Evolutionary conservation across 23 tunicate species (phyloP).

Genomic region (Phallusia fumigata): DNA sequence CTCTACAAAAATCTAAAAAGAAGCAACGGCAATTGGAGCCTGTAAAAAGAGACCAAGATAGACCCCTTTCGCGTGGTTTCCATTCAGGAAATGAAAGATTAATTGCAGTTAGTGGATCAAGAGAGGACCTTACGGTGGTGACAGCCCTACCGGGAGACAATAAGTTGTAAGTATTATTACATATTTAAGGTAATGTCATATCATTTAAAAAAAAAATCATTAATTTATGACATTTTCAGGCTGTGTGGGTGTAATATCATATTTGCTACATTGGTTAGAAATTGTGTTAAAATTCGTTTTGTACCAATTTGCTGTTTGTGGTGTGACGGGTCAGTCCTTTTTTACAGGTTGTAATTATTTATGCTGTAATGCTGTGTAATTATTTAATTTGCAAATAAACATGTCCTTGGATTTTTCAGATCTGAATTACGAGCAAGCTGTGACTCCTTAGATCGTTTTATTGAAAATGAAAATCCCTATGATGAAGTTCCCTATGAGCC

Average conservation of each 20-base stretch:
- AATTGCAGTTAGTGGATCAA: conserved; percentile 51
- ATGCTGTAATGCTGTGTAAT: no score
- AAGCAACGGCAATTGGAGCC: conserved; percentile 25
- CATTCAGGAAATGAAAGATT: conserved; percentile 29
- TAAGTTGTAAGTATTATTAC: conserved; percentile 78
- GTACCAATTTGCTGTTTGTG: no score
- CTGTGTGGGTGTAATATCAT: no score
- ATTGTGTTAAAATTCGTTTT: no score
- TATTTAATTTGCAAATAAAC: no score
- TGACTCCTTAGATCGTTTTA: conserved; percentile 85
- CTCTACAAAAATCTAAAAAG: conserved; percentile 52
- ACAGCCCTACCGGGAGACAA: conserved; percentile 25
- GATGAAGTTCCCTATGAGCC: conserved; percentile 82
- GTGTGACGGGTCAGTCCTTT: no score
- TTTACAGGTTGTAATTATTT: no score
- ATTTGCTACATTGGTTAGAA: no score
- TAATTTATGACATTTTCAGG: no score
- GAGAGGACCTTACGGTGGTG: conserved; percentile 68
- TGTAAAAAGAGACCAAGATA: neutral
- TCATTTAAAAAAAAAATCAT: no score
- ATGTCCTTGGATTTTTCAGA: conserved; percentile 43
- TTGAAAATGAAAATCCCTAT: conserved; percentile 97
- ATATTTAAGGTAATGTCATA: no score
- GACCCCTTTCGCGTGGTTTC: neutral
- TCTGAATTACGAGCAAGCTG: conserved; percentile 67